Evolutionary conservation across 1,140 invertebrate species (phyloP).

Genomic region (Myzus persicae): DNA sequence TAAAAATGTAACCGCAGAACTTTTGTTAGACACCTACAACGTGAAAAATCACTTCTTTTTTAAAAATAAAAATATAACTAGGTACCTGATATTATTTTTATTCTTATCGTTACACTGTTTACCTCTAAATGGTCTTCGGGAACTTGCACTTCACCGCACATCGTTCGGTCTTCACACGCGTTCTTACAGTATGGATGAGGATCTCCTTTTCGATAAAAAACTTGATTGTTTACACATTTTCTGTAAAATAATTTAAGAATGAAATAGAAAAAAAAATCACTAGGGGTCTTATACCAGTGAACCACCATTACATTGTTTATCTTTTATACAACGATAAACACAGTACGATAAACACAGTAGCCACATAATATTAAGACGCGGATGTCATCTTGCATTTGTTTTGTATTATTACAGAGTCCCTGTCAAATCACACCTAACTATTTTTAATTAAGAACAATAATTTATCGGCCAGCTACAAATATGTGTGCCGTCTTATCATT

Average conservation of each 20-base stretch:
- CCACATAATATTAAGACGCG: too few relatives aligned
- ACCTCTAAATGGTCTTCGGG: conserved; percentile 92
- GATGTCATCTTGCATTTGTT: too few relatives aligned
- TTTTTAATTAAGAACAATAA: too few relatives aligned
- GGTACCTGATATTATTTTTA: too few relatives aligned
- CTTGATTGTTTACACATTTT: conserved; percentile 82
- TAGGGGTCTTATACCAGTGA: too few relatives aligned
- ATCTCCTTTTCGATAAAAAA: conserved; percentile 77
- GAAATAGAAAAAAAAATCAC: background rate
- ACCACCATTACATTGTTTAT: too few relatives aligned
- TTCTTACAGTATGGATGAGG: conserved; percentile 88
- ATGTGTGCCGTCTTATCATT: too few relatives aligned
- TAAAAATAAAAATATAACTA: background rate
- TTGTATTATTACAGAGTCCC: too few relatives aligned
- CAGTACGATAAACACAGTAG: too few relatives aligned
- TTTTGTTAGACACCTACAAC: background rate
- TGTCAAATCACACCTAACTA: too few relatives aligned
- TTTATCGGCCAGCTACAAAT: too few relatives aligned
- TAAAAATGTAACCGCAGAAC: background rate
- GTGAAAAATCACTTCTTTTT: background rate
- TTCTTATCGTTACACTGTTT: conserved; percentile 46
- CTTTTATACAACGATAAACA: too few relatives aligned
- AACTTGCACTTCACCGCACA: conserved; percentile 93
- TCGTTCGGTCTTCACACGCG: conserved; percentile 82
- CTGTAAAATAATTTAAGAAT: conserved; percentile 66